Evolutionary conservation across 2,797 vertebrate species (phyloP).

Genomic region (Rhabdomys pumilio): DNA sequence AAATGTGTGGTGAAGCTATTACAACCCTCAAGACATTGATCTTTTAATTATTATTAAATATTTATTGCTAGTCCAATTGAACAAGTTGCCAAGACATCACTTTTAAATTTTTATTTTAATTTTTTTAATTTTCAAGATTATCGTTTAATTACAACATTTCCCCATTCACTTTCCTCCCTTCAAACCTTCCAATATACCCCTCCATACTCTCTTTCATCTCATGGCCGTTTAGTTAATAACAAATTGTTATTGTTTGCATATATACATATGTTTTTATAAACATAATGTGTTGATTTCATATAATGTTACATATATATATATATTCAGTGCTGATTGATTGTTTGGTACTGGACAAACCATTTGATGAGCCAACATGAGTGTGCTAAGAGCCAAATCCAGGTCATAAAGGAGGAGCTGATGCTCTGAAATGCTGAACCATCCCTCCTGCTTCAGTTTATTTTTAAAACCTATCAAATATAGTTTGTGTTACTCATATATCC

Average conservation of each 20-base stretch:
- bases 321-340: background rate
- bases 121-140: background rate
- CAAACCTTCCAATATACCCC: background rate
- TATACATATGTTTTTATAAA: background rate
- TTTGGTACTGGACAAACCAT: background rate
- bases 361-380: too few species aligned
- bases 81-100: background rate
- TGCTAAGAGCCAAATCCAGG: background rate
- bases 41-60: background rate
- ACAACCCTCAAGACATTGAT: background rate
- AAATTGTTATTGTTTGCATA: background rate
- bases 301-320: background rate
- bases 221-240: background rate
- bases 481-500: background rate
- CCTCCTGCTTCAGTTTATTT: background rate
- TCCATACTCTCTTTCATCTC: background rate
- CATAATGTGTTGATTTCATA: background rate
- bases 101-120: background rate
- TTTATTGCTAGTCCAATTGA: conserved; percentile 38
- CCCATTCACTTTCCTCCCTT: background rate
- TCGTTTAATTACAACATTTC: background rate
- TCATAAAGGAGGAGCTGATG: too few species aligned
- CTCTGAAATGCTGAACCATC: background rate
- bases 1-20: background rate
- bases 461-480: background rate